Conservation (phyloP, 2,797 vertebrate genomes). For the Lindbergichthys nudifrons region DNA sequence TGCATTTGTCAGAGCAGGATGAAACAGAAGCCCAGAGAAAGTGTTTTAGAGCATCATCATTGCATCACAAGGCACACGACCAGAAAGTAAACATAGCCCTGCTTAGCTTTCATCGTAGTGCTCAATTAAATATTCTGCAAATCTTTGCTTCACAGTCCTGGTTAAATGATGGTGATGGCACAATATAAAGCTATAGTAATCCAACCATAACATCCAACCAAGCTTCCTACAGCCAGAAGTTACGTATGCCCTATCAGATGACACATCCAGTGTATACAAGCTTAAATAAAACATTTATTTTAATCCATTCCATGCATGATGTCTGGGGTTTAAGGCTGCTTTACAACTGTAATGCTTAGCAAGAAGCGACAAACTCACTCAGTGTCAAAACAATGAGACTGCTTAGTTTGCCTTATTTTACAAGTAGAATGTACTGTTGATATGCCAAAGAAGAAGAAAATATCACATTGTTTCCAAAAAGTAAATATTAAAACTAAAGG, state of each 20-base stretch:
- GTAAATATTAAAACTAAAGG: slow-evolving; percentile 7
- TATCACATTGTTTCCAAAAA: not conserved
- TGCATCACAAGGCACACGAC: slow-evolving; percentile 14
- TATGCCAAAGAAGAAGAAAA: slow-evolving; percentile 23
- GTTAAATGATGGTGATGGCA: slow-evolving; percentile 41
- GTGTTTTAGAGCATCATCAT: slow-evolving; percentile 20
- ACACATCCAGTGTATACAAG: slow-evolving; percentile 57
- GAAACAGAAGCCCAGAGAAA: slow-evolving; percentile 30
- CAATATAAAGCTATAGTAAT: slow-evolving; percentile 3
- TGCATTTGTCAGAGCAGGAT: slow-evolving; percentile 3
- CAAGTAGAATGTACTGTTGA: not conserved
- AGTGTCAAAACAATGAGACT: slow-evolving; percentile 32
- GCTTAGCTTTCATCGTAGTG: slow-evolving; percentile 40
- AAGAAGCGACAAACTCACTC: slow-evolving; percentile 60
- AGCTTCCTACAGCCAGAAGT: slow-evolving; percentile 44
- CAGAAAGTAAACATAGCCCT: slow-evolving; percentile 36
- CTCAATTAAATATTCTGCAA: slow-evolving; percentile 39
- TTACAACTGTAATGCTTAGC: slow-evolving; percentile 32
- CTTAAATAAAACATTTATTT: slow-evolving; percentile 42
- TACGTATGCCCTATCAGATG: slow-evolving; percentile 55
- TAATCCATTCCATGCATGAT: slow-evolving; percentile 57
- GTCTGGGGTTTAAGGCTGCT: slow-evolving; percentile 44
- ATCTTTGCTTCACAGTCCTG: slow-evolving; percentile 36
- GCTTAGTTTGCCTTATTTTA: slow-evolving; percentile 25
- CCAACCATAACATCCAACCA: slow-evolving; percentile 44